Conservation (phyloP, 2,888 invertebrate species). For the Oeneis ivallda region DNA sequence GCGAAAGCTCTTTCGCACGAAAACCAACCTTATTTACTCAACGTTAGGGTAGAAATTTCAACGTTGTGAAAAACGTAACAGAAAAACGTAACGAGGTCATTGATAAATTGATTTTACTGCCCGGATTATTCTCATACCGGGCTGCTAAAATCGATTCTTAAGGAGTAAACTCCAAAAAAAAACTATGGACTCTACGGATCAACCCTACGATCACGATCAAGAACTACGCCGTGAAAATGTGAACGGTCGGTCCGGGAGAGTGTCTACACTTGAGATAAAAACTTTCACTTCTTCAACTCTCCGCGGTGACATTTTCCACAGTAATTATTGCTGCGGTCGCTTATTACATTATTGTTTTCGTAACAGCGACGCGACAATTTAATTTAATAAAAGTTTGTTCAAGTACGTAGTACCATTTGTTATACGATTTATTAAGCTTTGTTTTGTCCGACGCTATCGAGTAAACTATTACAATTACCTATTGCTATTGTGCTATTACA, state of each 20-base stretch:
- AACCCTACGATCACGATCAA: constrained; percentile 66
- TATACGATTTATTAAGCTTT: background rate
- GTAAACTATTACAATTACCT: no score
- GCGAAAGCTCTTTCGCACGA: no score
- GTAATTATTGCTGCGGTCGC: constrained; percentile 68
- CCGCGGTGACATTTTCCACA: constrained; percentile 65
- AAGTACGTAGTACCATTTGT: background rate
- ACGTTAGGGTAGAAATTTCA: no score
- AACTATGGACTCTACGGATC: constrained; percentile 48
- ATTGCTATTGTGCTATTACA: no score
- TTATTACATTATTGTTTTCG: constrained; percentile 58
- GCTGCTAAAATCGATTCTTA: no score
- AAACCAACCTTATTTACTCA: no score
- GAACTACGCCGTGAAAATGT: constrained; percentile 70
- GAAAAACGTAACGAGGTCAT: no score
- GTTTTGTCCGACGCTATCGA: background rate
- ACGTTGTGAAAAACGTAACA: no score
- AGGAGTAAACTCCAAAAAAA: no score
- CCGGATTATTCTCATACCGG: no score
- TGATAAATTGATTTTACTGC: no score
- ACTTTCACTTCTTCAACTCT: constrained; percentile 76
- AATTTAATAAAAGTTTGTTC: constrained; percentile 17
- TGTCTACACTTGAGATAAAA: constrained; percentile 60
- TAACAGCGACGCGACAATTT: constrained; percentile 42
- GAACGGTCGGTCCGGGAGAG: constrained; percentile 69